A percentile compares a stretch with the other conserved stretches of the same genome.
These are phyloP conservation scores for Chiropotes sagulatus DNA, from an alignment of 2,797 vertebrate genomes.

Conservation along the genomic window DNA sequence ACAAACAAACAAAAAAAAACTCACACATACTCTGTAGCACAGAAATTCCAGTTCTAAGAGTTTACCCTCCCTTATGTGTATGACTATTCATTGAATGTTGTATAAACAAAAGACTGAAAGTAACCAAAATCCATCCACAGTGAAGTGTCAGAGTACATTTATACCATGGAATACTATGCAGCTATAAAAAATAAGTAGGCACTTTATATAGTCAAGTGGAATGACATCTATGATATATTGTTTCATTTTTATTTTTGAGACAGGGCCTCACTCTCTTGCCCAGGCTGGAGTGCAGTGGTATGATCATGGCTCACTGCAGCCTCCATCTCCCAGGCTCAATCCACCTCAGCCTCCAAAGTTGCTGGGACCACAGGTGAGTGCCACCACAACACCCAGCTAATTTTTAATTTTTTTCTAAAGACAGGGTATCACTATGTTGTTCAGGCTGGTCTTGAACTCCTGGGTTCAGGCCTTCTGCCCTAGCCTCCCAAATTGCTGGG, in stretches of 20 bases:
- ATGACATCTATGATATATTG: background rate
- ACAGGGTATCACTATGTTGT: background rate
- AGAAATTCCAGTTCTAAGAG: constrained; percentile 38
- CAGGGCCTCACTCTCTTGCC: too few relatives aligned
- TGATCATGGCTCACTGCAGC: too few relatives aligned
- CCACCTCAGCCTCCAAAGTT: background rate
- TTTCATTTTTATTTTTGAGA: background rate
- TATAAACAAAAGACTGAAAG: constrained; percentile 28
- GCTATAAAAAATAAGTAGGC: background rate
- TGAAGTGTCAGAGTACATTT: background rate
- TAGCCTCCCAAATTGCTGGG: background rate
- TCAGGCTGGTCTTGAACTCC: background rate
- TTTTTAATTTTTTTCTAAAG: background rate
- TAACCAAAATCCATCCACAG: background rate
- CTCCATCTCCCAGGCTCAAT: too few relatives aligned
- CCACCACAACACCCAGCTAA: background rate
- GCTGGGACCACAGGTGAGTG: background rate
- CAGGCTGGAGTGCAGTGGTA: too few relatives aligned
- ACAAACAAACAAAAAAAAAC: too few relatives aligned
- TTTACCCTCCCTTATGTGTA: background rate
- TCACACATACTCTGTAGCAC: background rate
- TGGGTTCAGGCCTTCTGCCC: background rate
- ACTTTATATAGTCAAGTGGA: background rate
- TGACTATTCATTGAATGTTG: background rate
- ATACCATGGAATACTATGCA: background rate